phyloP scores from a whole-genome alignment of 1,140 invertebrate species.

The Nautilus pompilius region DNA sequence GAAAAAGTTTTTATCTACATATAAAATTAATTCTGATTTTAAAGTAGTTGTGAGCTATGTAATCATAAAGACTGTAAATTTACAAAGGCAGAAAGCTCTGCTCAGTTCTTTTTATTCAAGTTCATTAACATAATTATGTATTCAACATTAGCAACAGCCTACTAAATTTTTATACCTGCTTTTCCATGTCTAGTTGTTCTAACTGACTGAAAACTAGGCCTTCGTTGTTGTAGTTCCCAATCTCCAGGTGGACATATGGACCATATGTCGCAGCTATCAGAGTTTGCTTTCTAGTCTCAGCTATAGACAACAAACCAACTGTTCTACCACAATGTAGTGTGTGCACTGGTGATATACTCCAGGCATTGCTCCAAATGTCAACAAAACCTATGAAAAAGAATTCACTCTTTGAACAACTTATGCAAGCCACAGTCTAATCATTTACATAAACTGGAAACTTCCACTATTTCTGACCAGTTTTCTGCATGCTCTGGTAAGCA shows the following conservation, averaged over 20 bases:
- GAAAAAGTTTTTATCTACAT: too few relatives aligned
- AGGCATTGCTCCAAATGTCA: slow-evolving; percentile 41
- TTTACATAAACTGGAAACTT: slow-evolving; percentile 1
- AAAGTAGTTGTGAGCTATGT: too few relatives aligned
- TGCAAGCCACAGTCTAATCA: neutral
- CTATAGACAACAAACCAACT: neutral
- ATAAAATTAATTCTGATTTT: too few relatives aligned
- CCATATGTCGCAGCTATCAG: slow-evolving; percentile 10
- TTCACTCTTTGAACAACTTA: neutral
- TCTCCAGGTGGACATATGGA: slow-evolving; percentile 6
- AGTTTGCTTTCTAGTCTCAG: slow-evolving; percentile 5
- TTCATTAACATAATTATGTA: too few relatives aligned
- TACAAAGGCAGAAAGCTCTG: too few relatives aligned
- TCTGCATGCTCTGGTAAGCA: neutral
- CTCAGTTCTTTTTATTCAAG: too few relatives aligned
- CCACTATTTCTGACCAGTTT: neutral
- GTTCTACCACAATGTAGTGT: slow-evolving; percentile 12
- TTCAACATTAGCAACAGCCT: neutral
- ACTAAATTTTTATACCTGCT: slow-evolving; percentile 10
- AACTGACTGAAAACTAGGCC: neutral
- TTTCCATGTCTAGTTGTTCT: slow-evolving; percentile 4
- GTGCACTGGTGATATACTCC: slow-evolving; percentile 21
- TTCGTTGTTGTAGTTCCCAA: too few relatives aligned
- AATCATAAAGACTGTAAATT: too few relatives aligned
- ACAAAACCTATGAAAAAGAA: slow-evolving; percentile 35